Base-by-base conservation (phyloP, 2,888 invertebrate species). In the Poecilus cupreus region DNA sequence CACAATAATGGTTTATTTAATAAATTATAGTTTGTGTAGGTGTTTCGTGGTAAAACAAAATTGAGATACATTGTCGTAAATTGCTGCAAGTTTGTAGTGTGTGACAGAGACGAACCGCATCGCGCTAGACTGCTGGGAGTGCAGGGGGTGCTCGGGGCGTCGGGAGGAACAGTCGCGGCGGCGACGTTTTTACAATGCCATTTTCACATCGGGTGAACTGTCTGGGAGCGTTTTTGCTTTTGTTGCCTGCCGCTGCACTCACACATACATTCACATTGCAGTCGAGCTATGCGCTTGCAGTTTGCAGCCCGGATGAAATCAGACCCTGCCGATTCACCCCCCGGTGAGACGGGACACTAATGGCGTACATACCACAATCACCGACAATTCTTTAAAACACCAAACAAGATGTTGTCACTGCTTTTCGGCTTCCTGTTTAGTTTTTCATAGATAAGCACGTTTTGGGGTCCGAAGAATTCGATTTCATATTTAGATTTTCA, bases 151-250 rank as follows among this genome's bases (percentile, higher is more conserved):
- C 2, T 3, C 43, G 43, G 43, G 10, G 51, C 8, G 16, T 4
- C 5, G 16, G 37, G 64, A 18, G 37, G 16, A 11, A 18, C 64
- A 68, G 64, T 68, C 64, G 64, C 64, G 64, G 64, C 64, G 64
- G 54, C 74, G 49, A 74, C 57, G 78, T 78, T 78, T 78, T 78
- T 78, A 78, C 78, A 57, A 57, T 78, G 78, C 46, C 78, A 78
- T 78, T 78, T 78, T 78, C 78, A 78, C 78, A 60, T 78, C 46
- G 78, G 74, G 49, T 32, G 49, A 49, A 74, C 74, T 51, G 74
- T 74, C 74, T 74, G 74, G 49, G 32, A 74, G 32, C 51, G 74
- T 74, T 74, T 74, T 74, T 74, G 64, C 64, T 68, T 68, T 68
- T 68, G 39, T 68, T 68, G 74, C 74, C 4, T 74, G 64, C 64